Evolutionary conservation across 2,888 invertebrate genomes (phyloP), one percentile per base, ranked within the genome.

Genomic region (Nineta flava): DNA sequence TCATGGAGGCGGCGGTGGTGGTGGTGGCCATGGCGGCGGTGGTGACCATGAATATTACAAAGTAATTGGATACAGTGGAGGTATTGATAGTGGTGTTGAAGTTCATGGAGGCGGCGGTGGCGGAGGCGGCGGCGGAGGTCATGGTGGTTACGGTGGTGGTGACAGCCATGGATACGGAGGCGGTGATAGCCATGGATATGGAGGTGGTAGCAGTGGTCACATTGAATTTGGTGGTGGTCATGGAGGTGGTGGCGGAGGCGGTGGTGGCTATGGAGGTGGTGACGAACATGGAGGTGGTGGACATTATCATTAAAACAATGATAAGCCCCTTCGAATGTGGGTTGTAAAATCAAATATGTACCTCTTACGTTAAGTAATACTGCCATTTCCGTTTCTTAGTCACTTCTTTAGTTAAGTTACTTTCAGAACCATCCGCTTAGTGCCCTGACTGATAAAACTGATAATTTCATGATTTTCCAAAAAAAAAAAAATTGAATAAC

Each of bases 61-160:
- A 60, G 78, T 81, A 0, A 71, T 81, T 5, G 81, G 81, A 4
- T 81, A 79, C 60, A 79, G 79, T 40, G 79, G 80, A 1, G 76
- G 78, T 50, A 77, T 79, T 2, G 80, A 77, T 55, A 65, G 70
- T 34, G 66, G 67, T 19, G 61, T 65, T 50, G 60, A 62, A 19
- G 60, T 64, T 15, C 57, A 58, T 26, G 57, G 57, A 12, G 61
- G 57, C 48, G 57, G 54, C 35, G 57, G 58, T 38, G 54, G 56
- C 13, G 56, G 58, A 2, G 59, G 59, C 3, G 59, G 61, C 31
- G 57, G 61, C 41, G 61, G 60, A 2, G 38, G 15, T 38, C 12
- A 13, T 38, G 38, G 26, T 26, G 7, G 26, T 7, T 60, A 60
- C 15, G 58, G 56, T 9, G 58, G 55, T 15, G 57, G 54, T 52